Conservation (phyloP, 2,888 invertebrate genomes). For the Drosophila phalerata region DNA sequence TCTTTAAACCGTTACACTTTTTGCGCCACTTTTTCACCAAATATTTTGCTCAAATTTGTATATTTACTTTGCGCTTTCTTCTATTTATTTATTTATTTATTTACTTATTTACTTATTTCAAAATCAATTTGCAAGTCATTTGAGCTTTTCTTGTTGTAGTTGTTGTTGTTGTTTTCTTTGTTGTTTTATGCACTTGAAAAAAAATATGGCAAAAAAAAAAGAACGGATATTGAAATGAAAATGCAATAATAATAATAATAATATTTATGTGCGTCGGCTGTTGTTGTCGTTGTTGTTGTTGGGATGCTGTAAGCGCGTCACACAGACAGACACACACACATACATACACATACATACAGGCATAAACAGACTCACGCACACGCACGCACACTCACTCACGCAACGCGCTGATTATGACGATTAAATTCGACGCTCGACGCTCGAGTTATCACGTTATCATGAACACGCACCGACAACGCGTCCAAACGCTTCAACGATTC, state of each 20-base stretch:
- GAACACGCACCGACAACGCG: constrained; percentile 70
- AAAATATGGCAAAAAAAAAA: constrained; percentile 58
- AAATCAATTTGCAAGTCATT: constrained; percentile 39
- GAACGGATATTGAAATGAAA: constrained; percentile 1
- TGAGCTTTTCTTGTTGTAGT: constrained; percentile 8
- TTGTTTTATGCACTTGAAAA: constrained; percentile 54
- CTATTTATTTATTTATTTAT: constrained; percentile 1
- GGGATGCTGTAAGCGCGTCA: constrained; percentile 37
- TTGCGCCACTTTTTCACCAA: constrained; percentile 50
- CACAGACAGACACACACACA: constrained; percentile 30
- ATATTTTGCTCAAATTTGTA: constrained; percentile 16
- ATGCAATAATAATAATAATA: constrained; percentile 16
- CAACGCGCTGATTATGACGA: constrained; percentile 44
- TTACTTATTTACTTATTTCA: constrained; percentile 1
- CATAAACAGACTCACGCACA: constrained; percentile 5
- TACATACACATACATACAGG: constrained; percentile 1
- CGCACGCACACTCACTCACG: constrained; percentile 21
- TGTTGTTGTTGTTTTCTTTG: constrained; percentile 25
- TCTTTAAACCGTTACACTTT: constrained; percentile 34
- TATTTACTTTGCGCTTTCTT: constrained; percentile 5
- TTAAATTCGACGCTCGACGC: constrained; percentile 20
- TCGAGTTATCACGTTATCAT: constrained; percentile 22
- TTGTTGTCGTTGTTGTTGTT: constrained; percentile 14
- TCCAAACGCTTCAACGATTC: constrained; percentile 84
- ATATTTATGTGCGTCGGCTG: constrained; percentile 41